phyloP scores from a whole-genome alignment of 2,797 vertebrate genomes.

The Phrynocephalus guinanensis region DNA sequence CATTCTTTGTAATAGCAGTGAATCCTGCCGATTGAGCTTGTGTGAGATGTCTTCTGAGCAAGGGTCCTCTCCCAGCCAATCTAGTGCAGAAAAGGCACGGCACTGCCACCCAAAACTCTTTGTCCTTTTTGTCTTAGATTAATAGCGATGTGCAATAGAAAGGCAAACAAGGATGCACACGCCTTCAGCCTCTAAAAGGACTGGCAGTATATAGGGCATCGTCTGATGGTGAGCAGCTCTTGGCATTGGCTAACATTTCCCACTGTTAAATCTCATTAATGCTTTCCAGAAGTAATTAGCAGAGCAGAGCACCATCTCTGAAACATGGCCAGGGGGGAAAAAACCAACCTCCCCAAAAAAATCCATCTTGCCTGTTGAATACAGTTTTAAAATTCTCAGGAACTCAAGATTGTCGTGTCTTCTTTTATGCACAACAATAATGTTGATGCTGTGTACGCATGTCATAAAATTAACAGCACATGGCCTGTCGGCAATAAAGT shows the following conservation, averaged over 20 bases:
- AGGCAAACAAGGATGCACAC: slow-evolving; percentile 15
- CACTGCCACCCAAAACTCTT: not conserved
- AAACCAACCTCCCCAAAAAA: not conserved
- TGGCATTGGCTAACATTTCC: slow-evolving; percentile 42
- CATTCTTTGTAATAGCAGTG: slow-evolving; percentile 4
- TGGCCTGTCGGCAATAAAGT: not conserved
- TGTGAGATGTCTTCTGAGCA: not conserved
- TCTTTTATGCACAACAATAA: not conserved
- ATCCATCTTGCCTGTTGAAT: slow-evolving; percentile 9
- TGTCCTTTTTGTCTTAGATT: not conserved
- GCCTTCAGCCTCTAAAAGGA: slow-evolving; percentile 7
- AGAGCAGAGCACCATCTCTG: slow-evolving; percentile 52
- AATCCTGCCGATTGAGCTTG: slow-evolving; percentile 3
- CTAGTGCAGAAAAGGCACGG: not conserved
- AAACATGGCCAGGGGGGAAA: slow-evolving; percentile 51
- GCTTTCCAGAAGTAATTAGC: slow-evolving; percentile 65
- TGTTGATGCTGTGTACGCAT: not conserved
- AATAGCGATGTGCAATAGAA: slow-evolving; percentile 18
- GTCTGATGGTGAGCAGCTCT: slow-evolving; percentile 43
- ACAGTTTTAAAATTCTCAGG: slow-evolving; percentile 1
- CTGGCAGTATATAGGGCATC: slow-evolving; percentile 9
- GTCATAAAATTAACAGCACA: not conserved
- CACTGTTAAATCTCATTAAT: slow-evolving; percentile 46
- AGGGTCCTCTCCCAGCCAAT: not conserved
- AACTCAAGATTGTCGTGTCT: not conserved